phyloP scores from a whole-genome alignment of 1,140 invertebrate species.

The Teleopsis dalmanni region DNA sequence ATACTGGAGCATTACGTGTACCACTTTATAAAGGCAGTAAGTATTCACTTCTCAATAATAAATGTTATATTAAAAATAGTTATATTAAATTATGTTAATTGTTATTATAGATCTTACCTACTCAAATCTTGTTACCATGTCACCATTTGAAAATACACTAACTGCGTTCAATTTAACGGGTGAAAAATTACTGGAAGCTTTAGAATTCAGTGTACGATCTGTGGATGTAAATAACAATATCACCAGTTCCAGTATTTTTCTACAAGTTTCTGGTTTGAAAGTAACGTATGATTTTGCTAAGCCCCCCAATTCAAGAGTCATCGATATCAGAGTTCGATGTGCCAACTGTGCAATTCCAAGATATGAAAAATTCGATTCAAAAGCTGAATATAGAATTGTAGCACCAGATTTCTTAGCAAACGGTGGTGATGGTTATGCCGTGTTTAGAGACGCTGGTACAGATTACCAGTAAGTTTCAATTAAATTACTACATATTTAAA shows the following conservation, averaged over 20 bases:
- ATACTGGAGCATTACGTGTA: conserved; percentile 62
- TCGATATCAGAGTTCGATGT: conserved; percentile 55
- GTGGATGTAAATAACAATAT: conserved; percentile 34
- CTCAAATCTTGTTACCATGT: conserved; percentile 55
- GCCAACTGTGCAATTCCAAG: conserved; percentile 56
- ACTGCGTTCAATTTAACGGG: conserved; percentile 60
- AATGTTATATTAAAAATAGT: background rate
- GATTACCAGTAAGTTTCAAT: conserved; percentile 24
- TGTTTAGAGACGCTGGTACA: conserved; percentile 29
- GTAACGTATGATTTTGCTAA: conserved; percentile 48
- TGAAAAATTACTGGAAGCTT: conserved; percentile 51
- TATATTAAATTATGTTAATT: background rate
- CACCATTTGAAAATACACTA: conserved; percentile 65
- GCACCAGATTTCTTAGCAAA: conserved; percentile 55
- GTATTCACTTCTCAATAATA: conserved; percentile 6
- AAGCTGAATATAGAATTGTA: conserved; percentile 54
- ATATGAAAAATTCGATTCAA: conserved; percentile 49
- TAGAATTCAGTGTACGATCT: conserved; percentile 52
- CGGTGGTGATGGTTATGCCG: conserved; percentile 59
- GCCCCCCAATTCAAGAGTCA: conserved; percentile 52
- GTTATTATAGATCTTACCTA: conserved; percentile 53
- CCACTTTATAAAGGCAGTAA: conserved; percentile 50
- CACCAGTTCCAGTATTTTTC: conserved; percentile 49
- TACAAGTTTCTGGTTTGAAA: conserved; percentile 54
- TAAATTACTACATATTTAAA: background rate